Base-by-base conservation (phyloP, 2,888 invertebrate genomes). In the Coenonympha arcania region DNA sequence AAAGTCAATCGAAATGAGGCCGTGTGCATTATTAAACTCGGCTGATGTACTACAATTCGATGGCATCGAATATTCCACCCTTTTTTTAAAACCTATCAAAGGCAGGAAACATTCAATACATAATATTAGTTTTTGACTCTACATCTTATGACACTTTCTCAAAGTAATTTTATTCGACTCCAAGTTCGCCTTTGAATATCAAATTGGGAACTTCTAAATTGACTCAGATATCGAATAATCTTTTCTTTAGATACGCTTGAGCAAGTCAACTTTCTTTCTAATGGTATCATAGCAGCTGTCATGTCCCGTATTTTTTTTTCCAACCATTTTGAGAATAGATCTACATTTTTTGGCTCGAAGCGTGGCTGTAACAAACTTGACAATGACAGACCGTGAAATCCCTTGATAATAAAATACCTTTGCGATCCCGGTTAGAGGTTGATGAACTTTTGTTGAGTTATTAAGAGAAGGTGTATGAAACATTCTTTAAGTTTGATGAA, bases 351-450 rank as follows among this genome's bases (percentile, higher is more conserved):
- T 30, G 26, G 11, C 30, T 19, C 19, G 3, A 6, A n/a, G 8
- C 22, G 18, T 33, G 9, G n/a, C 20, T 37, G 11, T 36, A 31
- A 44, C 44, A 39, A 45, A 46, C 33, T 22, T 33, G 26, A 18
- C 45, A 41, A 50, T 43, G 43, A 13, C 43, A 15, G 43, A 50
- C 50, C 45, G 40, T 46, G 50, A 50, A 41, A 41, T 50, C 40
- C 19, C 40, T 36, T 40, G 13, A 13, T 39, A 43, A 31, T 20
- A 43, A 43, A 50, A 40, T 44, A 39, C 44, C 39, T 40, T 11
- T 26, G 39, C 9, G 15, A 45, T 24, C 44, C 33, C 31, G 33
- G 44, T 31, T 26, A 31, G 24, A 50, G 43, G 50, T 50, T 11
- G 39, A 26, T 34, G 39, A 50, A 50, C 44, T 50, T 33, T 33